A percentile compares a stretch with the other conserved stretches of the same genome.
Evolutionary conservation across 2,888 invertebrate species (phyloP).

Genomic region (Deilephila porcellus): DNA sequence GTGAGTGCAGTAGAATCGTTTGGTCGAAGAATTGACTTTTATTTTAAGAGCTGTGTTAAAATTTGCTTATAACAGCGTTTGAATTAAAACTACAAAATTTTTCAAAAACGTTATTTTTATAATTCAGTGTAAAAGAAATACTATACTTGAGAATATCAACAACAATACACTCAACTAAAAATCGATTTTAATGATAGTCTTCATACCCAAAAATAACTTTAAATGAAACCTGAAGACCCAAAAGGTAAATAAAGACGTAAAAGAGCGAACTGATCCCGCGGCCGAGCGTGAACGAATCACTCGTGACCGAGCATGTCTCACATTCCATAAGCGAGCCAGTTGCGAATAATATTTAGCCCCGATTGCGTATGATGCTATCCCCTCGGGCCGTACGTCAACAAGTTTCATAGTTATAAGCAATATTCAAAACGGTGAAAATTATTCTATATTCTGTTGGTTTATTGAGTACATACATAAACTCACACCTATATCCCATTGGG

Average conservation of each 20-base stretch:
- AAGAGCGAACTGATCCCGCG: not conserved
- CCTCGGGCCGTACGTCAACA: not conserved
- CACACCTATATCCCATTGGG: too few relatives aligned
- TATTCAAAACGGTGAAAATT: not conserved
- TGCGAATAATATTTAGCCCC: not conserved
- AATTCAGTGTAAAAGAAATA: too few relatives aligned
- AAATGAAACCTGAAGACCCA: not conserved
- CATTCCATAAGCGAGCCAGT: constrained; percentile 7
- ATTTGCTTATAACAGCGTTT: too few relatives aligned
- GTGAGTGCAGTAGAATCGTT: too few relatives aligned
- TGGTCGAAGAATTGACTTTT: too few relatives aligned
- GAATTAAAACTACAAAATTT: too few relatives aligned
- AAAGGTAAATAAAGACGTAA: not conserved
- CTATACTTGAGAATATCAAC: too few relatives aligned
- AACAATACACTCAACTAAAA: too few relatives aligned
- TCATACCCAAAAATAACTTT: not conserved
- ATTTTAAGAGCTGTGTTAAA: too few relatives aligned
- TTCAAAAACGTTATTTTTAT: too few relatives aligned
- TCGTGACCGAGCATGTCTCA: constrained; percentile 13
- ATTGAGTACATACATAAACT: too few relatives aligned
- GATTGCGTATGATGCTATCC: constrained; percentile 8
- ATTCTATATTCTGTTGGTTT: not conserved
- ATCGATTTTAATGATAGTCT: too few relatives aligned
- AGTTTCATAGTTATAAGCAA: not conserved
- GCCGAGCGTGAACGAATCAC: not conserved